Percentiles rank a stretch among this genome's conserved stretches.
phyloP scores from a whole-genome alignment of 2,113 vertebrate genomes.

The Rhipidura dahli region DNA sequence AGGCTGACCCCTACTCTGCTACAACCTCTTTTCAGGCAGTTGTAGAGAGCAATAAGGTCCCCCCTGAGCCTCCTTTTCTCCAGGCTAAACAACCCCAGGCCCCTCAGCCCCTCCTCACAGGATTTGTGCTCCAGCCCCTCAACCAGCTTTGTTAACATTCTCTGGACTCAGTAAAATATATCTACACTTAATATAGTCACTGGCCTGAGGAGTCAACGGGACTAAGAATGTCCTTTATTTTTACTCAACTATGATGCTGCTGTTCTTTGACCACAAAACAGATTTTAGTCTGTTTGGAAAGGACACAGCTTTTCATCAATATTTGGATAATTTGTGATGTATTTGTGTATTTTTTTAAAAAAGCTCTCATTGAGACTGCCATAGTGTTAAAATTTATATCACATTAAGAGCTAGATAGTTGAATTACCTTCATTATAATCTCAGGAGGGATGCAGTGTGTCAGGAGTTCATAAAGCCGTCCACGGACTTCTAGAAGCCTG shows the following conservation, averaged over 20 bases:
- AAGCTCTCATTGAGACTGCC: background rate
- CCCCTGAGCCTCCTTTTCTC: background rate
- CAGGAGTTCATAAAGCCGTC: slow-evolving; percentile 91
- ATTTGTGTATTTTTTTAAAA: background rate
- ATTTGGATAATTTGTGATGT: background rate
- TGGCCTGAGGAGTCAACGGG: background rate
- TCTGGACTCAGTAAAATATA: background rate
- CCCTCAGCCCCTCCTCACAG: background rate
- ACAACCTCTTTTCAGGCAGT: background rate
- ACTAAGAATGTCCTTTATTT: background rate
- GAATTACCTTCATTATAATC: slow-evolving; percentile 92
- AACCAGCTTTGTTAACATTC: background rate
- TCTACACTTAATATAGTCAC: background rate
- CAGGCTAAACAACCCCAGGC: background rate
- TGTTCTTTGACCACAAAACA: background rate
- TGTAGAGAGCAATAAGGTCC: background rate
- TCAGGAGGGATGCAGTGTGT: slow-evolving; percentile 97
- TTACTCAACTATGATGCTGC: background rate
- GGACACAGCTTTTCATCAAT: background rate
- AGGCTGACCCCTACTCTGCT: too few species aligned
- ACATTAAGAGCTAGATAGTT: background rate
- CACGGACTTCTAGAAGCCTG: slow-evolving; percentile 93
- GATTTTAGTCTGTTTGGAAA: background rate
- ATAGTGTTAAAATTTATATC: background rate
- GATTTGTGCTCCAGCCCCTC: background rate